Percentiles rank a stretch among this genome's conserved stretches.
Evolutionary conservation across 2,797 vertebrate species (phyloP).

Genomic region (Microchirus variegatus): DNA sequence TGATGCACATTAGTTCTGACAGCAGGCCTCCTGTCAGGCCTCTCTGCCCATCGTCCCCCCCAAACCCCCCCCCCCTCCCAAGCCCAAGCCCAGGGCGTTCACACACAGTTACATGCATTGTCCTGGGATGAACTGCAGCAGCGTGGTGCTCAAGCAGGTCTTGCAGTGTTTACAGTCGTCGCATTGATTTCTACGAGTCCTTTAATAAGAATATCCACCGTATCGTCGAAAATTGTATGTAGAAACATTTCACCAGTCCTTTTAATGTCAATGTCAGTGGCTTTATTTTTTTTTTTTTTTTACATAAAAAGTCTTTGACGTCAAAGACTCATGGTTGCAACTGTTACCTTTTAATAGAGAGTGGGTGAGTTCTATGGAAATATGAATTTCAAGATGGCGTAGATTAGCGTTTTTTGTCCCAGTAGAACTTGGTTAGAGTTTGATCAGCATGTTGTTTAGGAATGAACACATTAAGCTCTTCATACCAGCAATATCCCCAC

Average conservation of each 20-base stretch:
- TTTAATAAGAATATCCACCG: background rate
- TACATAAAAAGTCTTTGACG: too few relatives aligned
- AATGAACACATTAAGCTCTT: constrained; percentile 25
- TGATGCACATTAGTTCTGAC: constrained; percentile 77
- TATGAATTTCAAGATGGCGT: too few relatives aligned
- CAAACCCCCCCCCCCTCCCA: constrained; percentile 54
- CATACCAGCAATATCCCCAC: constrained; percentile 19
- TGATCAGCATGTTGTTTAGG: constrained; percentile 2
- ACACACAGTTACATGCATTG: constrained; percentile 67
- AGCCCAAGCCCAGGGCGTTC: constrained; percentile 51
- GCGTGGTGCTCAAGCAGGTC: constrained; percentile 26
- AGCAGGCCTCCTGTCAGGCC: constrained; percentile 68
- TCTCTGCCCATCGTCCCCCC: constrained; percentile 56
- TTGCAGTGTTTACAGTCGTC: constrained; percentile 16
- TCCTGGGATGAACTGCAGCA: constrained; percentile 65
- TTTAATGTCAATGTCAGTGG: too few relatives aligned
- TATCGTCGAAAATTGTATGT: too few relatives aligned
- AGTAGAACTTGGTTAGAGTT: constrained; percentile 3
- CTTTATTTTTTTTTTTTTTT: too few relatives aligned
- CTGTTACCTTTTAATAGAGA: too few relatives aligned
- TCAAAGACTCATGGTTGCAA: too few relatives aligned
- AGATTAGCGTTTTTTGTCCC: background rate
- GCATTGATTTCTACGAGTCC: constrained; percentile 2
- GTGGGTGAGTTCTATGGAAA: too few relatives aligned
- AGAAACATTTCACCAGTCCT: too few relatives aligned